phyloP scores from a whole-genome alignment of 1,140 invertebrate species.

The Neomicropteryx cornuta region DNA sequence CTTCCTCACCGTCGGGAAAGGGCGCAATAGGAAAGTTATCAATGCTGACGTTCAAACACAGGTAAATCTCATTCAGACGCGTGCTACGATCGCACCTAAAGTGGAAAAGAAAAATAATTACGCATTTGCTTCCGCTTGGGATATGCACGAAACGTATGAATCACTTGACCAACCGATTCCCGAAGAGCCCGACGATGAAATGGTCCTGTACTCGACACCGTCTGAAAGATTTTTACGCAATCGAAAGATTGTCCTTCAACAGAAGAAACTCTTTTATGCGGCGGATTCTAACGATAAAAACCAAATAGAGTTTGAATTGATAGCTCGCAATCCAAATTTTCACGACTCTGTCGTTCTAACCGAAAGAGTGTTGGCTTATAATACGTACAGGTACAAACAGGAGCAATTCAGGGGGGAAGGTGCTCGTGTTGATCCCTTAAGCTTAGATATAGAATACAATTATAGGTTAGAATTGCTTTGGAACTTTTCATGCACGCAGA shows the following conservation, averaged over 20 bases:
- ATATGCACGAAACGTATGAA: constrained; percentile 57
- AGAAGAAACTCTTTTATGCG: constrained; percentile 1
- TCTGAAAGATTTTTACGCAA: constrained; percentile 22
- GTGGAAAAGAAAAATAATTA: constrained; percentile 40
- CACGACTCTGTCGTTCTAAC: constrained; percentile 47
- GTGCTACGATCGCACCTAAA: constrained; percentile 44
- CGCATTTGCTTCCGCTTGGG: constrained; percentile 58
- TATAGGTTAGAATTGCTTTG: constrained; percentile 54
- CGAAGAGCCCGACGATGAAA: constrained; percentile 33
- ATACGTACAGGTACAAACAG: constrained; percentile 48
- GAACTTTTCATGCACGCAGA: constrained; percentile 41
- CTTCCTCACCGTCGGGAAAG: constrained; percentile 47
- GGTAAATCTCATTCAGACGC: constrained; percentile 42
- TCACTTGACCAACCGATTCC: constrained; percentile 25
- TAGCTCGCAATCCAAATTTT: constrained; percentile 38
- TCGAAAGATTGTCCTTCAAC: constrained; percentile 15
- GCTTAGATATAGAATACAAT: constrained; percentile 46
- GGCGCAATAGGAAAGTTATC: constrained; percentile 47
- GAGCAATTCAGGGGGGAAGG: constrained; percentile 56
- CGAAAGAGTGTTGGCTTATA: constrained; percentile 55
- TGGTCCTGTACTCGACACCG: constrained; percentile 31
- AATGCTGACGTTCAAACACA: constrained; percentile 56
- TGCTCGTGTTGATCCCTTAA: constrained; percentile 42
- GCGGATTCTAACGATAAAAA: constrained; percentile 9
- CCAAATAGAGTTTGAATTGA: constrained; percentile 5